Evolutionary conservation across 1,140 invertebrate species (phyloP).

Genomic region (Theocolax elegans): DNA sequence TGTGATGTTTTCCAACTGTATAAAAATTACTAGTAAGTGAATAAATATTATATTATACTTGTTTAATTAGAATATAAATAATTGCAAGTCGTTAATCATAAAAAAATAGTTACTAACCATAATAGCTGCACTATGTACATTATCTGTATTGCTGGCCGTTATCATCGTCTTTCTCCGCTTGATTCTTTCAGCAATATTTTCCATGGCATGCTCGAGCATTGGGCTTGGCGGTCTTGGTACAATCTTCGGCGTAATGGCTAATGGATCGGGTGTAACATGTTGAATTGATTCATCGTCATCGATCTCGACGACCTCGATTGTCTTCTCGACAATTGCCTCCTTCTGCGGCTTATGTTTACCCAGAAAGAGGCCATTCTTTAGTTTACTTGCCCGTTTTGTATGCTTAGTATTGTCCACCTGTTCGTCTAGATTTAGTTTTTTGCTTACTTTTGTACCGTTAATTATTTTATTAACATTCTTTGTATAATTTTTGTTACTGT

Average conservation of each 20-base stretch:
- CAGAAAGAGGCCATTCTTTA: slow-evolving; percentile 15
- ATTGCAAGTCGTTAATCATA: too few species aligned
- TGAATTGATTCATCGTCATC: slow-evolving; percentile 10
- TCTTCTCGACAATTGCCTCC: background rate
- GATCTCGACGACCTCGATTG: slow-evolving; percentile 12
- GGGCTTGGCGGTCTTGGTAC: slow-evolving; percentile 3
- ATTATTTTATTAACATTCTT: slow-evolving; percentile 48
- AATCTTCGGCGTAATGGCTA: slow-evolving; percentile 15
- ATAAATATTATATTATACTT: too few species aligned
- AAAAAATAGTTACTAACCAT: slow-evolving; percentile 31
- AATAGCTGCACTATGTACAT: slow-evolving; percentile 19
- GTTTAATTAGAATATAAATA: too few species aligned
- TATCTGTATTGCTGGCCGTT: slow-evolving; percentile 26
- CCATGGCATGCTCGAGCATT: slow-evolving; percentile 43
- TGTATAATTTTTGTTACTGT: slow-evolving; percentile 63
- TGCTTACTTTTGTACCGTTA: slow-evolving; percentile 55
- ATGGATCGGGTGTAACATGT: slow-evolving; percentile 20
- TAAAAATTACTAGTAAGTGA: too few species aligned
- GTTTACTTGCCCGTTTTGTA: background rate
- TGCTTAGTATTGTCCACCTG: slow-evolving; percentile 16
- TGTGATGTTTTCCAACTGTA: too few species aligned
- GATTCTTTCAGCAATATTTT: slow-evolving; percentile 64
- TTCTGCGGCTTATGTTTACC: slow-evolving; percentile 9
- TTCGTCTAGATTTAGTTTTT: slow-evolving; percentile 50
- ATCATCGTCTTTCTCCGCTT: slow-evolving; percentile 57